Conservation (phyloP, 2,113 vertebrate genomes). For the Pterocles burchelli region DNA sequence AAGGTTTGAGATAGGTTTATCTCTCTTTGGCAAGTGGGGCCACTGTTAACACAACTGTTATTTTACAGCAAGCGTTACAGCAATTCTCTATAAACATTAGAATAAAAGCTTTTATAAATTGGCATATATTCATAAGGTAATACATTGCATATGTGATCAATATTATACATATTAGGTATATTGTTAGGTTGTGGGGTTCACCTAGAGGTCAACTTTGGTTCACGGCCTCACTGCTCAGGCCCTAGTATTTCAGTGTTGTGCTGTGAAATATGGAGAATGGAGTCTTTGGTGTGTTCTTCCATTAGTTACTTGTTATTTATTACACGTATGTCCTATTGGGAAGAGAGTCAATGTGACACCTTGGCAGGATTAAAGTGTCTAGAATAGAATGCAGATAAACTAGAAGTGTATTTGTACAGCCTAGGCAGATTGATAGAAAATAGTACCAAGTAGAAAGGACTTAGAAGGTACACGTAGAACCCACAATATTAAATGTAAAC, state of each 20-base stretch:
- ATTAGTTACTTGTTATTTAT: neutral
- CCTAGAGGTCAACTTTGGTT: no score
- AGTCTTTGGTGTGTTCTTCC: neutral
- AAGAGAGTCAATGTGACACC: neutral
- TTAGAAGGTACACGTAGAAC: neutral
- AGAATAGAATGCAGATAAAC: neutral
- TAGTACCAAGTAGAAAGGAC: neutral
- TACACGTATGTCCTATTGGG: neutral
- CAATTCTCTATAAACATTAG: no score
- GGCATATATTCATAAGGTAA: no score
- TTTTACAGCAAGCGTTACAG: no score
- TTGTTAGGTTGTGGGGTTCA: no score
- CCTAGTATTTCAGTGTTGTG: neutral
- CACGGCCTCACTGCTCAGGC: no score
- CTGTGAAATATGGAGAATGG: neutral
- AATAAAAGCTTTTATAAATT: no score
- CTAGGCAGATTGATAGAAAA: neutral
- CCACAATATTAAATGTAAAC: neutral
- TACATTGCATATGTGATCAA: no score
- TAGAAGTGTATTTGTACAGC: neutral
- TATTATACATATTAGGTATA: no score
- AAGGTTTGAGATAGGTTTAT: no score
- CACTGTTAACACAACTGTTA: no score
- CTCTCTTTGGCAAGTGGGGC: no score
- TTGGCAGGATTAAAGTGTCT: neutral